Conservation (phyloP, 2,113 vertebrate genomes). For the Oceanodroma tethys region DNA sequence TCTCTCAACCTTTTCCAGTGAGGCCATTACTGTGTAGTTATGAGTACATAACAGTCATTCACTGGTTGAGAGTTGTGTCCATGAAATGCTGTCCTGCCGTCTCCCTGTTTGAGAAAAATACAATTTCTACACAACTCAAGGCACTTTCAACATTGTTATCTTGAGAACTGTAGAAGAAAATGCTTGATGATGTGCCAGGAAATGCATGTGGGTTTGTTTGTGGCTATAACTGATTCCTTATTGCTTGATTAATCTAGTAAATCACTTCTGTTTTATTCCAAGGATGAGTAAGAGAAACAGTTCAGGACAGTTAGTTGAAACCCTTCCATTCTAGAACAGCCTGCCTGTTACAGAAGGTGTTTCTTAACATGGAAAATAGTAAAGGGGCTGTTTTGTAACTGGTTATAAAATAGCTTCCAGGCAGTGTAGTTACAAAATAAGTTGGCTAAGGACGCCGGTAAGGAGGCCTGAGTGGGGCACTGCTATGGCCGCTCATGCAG, state of each 20-base stretch:
- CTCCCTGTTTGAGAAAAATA: neutral
- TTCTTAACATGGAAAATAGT: neutral
- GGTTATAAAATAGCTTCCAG: neutral
- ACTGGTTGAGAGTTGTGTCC: neutral
- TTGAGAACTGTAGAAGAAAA: accelerated
- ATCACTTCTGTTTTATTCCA: accelerated
- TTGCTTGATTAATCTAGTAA: neutral
- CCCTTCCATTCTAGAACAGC: neutral
- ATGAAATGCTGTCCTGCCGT: accelerated
- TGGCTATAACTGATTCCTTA: accelerated
- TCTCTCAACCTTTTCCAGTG: neutral
- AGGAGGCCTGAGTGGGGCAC: neutral
- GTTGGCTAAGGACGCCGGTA: neutral
- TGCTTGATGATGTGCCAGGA: neutral
- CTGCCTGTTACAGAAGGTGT: neutral
- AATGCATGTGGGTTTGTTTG: accelerated
- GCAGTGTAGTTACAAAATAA: neutral
- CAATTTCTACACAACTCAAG: neutral
- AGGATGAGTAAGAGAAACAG: neutral
- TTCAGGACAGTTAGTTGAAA: neutral
- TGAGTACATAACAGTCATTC: accelerated
- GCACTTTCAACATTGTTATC: neutral
- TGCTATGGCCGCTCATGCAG: neutral
- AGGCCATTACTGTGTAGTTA: neutral
- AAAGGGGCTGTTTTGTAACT: neutral